Conservation (phyloP, 2,888 invertebrate species). For the Dyspetes luteomarginatus region DNA sequence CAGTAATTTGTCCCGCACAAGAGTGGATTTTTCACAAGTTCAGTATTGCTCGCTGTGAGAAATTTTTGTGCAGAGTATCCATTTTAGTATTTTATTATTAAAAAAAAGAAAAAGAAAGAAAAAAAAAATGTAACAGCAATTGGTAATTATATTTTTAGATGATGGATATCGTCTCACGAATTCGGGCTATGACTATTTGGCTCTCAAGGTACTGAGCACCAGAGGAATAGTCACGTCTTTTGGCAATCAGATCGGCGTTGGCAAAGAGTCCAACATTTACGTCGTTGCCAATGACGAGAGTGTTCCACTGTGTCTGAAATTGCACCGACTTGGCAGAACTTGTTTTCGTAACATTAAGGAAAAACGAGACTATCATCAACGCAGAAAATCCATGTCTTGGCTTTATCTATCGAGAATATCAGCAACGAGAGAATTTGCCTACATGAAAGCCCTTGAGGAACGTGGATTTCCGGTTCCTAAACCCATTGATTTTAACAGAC, state of each 20-base stretch:
- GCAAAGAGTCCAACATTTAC: constrained; percentile 99
- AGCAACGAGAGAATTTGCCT: constrained; percentile 98
- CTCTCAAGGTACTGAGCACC: constrained; percentile 93
- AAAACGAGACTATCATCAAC: constrained; percentile 98
- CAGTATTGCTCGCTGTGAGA: too few relatives aligned
- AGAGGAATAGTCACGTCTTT: constrained; percentile 92
- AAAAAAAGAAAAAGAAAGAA: too few relatives aligned
- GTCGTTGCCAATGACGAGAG: constrained; percentile 92
- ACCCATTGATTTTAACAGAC: constrained; percentile 96
- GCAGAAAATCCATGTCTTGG: constrained; percentile 96
- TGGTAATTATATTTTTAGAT: too few relatives aligned
- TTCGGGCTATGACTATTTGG: constrained; percentile 98
- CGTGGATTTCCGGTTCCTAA: constrained; percentile 97
- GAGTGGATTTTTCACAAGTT: too few relatives aligned
- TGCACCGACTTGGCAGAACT: constrained; percentile 96
- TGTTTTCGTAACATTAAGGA: constrained; percentile 98
- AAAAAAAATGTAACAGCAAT: too few relatives aligned
- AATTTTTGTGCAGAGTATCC: too few relatives aligned
- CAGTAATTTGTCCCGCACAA: too few relatives aligned
- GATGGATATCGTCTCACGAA: constrained; percentile 98
- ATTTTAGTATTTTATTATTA: too few relatives aligned
- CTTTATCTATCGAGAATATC: constrained; percentile 97
- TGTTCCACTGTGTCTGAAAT: constrained; percentile 93
- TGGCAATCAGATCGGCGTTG: constrained; percentile 99
- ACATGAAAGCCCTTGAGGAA: constrained; percentile 96